These are phyloP conservation scores for Ageneiosus marmoratus DNA, from an alignment of 2,113 vertebrate species.

Conservation along the genomic window DNA sequence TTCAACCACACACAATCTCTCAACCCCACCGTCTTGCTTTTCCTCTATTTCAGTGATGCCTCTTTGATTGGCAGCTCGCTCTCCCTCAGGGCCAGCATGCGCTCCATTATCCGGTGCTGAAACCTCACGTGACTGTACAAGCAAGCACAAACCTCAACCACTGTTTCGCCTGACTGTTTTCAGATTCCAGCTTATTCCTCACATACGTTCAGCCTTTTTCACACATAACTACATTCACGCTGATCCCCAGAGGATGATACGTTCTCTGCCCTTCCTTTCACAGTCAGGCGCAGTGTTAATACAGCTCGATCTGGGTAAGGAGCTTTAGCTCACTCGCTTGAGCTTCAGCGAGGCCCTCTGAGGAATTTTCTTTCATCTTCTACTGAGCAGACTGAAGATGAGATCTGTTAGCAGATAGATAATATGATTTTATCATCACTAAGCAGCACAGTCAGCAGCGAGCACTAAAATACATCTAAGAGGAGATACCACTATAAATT, in stretches of 20 bases:
- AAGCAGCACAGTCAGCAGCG: slow-evolving; percentile 27
- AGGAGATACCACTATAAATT: neutral
- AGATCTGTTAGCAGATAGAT: slow-evolving; percentile 24
- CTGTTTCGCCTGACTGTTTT: neutral
- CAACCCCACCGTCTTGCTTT: slow-evolving; percentile 18
- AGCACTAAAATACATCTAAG: neutral
- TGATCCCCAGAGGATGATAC: neutral
- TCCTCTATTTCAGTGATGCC: slow-evolving; percentile 39
- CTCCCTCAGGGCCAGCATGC: neutral
- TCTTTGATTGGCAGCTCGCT: slow-evolving; percentile 12
- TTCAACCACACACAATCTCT: neutral
- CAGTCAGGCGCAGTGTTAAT: neutral
- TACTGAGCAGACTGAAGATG: neutral
- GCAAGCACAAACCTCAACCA: neutral
- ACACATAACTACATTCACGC: neutral
- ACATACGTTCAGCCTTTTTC: neutral
- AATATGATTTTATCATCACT: neutral
- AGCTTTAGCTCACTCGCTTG: neutral
- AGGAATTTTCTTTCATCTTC: neutral
- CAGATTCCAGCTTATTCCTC: neutral
- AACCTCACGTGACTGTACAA: neutral
- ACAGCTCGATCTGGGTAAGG: neutral
- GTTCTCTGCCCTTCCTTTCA: neutral
- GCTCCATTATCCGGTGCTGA: neutral
- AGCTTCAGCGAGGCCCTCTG: neutral